Percentiles rank a stretch among this genome's conserved stretches.
phyloP scores from a whole-genome alignment of 2,797 vertebrate species.

The Oreortyx pictus region DNA sequence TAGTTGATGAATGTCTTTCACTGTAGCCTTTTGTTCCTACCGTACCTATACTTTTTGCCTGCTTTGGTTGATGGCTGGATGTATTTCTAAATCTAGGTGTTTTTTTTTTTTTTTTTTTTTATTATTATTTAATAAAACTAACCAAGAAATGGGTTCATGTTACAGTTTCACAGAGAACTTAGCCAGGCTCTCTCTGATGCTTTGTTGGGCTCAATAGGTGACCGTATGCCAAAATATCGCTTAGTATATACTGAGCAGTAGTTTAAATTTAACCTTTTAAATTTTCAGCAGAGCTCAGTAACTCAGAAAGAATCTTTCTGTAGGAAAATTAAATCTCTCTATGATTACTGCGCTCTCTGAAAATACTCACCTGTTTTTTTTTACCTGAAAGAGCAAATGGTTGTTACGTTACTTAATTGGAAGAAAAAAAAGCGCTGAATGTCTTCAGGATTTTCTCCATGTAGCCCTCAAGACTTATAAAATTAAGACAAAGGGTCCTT shows the following conservation, averaged over 20 bases:
- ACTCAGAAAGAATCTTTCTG: background rate
- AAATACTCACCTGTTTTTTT: slow-evolving; percentile 42
- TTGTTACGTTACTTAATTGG: background rate
- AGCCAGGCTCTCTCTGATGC: background rate
- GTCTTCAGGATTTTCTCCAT: background rate
- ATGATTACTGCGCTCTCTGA: slow-evolving; percentile 15
- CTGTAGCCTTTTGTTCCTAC: background rate
- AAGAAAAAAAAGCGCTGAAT: background rate
- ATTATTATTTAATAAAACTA: background rate
- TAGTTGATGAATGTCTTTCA: background rate
- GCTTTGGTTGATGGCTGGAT: background rate
- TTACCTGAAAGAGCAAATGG: background rate
- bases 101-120: too few species aligned
- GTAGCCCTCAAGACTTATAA: background rate
- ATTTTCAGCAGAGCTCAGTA: background rate
- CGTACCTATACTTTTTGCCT: background rate
- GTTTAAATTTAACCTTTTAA: slow-evolving; percentile 37
- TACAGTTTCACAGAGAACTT: background rate
- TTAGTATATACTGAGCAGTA: background rate
- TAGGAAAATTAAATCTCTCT: slow-evolving; percentile 35
- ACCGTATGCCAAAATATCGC: background rate
- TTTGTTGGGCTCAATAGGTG: background rate
- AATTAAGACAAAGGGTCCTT: slow-evolving; percentile 6
- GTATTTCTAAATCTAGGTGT: background rate
- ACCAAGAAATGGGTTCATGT: background rate